These are phyloP conservation scores for Pomacea maculata DNA, from an alignment of 1,140 invertebrate genomes.

Conservation along the genomic window DNA sequence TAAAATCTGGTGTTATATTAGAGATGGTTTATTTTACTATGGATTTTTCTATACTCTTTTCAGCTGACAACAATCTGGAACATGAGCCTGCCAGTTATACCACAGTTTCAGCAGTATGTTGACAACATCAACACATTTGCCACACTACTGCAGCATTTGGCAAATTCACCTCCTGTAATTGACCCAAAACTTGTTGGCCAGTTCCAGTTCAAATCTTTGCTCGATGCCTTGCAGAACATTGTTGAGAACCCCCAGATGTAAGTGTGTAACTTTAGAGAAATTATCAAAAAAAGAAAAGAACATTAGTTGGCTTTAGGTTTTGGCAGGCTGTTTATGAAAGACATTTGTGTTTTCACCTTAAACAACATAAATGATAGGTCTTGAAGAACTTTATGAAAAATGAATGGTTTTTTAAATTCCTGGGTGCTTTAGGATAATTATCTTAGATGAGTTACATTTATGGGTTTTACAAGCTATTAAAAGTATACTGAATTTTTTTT, in stretches of 20 bases:
- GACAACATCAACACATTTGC: constrained; percentile 33
- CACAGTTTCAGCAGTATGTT: constrained; percentile 26
- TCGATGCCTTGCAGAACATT: constrained; percentile 25
- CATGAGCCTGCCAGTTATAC: neutral
- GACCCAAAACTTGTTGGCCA: constrained; percentile 7
- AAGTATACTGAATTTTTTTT: neutral
- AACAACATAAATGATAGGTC: no score
- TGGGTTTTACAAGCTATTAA: neutral
- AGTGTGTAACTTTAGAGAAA: constrained; percentile 9
- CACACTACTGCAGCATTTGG: constrained; percentile 24
- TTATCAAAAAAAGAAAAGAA: neutral
- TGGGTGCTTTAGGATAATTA: no score
- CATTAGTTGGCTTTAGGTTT: neutral
- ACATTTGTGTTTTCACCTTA: no score
- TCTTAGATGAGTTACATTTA: no score
- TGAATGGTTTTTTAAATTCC: no score
- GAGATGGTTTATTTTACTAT: no score
- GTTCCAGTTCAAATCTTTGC: constrained; percentile 24
- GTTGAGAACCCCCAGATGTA: constrained; percentile 30
- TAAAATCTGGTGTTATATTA: no score
- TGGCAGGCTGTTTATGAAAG: neutral
- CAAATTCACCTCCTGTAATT: constrained; percentile 23
- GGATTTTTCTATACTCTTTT: no score
- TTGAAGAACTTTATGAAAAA: no score
- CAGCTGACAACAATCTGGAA: constrained; percentile 42